Percentiles rank a stretch among this genome's conserved stretches.
These are phyloP conservation scores for Campoletis sonorensis DNA, from an alignment of 1,140 invertebrate species.

Conservation along the genomic window DNA sequence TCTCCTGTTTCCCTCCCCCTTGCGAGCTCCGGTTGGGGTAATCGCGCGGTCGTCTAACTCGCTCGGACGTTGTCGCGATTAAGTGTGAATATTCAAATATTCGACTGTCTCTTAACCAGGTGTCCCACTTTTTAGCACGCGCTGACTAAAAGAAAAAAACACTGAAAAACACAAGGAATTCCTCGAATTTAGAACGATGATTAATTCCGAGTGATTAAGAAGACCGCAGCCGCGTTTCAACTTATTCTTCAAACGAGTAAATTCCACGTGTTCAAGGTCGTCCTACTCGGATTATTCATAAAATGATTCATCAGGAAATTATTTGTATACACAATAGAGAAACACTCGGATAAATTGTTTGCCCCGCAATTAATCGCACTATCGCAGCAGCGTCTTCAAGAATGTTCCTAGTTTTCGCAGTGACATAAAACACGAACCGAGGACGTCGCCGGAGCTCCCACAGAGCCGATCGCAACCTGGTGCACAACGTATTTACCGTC, in stretches of 20 bases:
- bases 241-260: not conserved
- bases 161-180: not conserved
- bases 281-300: not conserved
- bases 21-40: not conserved
- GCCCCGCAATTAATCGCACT: not conserved
- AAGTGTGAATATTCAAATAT: conserved; percentile 3
- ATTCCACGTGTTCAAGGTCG: not conserved
- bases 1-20: not conserved
- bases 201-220: not conserved
- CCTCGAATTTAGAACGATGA: not conserved
- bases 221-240: too few species aligned
- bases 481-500: not conserved
- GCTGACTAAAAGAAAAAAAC: not conserved
- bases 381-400: not conserved
- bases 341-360: not conserved
- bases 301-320: not conserved
- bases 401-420: conserved; percentile 2
- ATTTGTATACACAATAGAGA: not conserved
- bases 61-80: not conserved
- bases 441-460: not conserved
- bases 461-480: not conserved
- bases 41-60: conserved; percentile 5
- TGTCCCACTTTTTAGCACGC: not conserved
- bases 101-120: not conserved
- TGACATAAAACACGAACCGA: not conserved